Evolutionary conservation across 2,888 invertebrate genomes (phyloP).

Genomic region (Branchipolynoe longqiensis): DNA sequence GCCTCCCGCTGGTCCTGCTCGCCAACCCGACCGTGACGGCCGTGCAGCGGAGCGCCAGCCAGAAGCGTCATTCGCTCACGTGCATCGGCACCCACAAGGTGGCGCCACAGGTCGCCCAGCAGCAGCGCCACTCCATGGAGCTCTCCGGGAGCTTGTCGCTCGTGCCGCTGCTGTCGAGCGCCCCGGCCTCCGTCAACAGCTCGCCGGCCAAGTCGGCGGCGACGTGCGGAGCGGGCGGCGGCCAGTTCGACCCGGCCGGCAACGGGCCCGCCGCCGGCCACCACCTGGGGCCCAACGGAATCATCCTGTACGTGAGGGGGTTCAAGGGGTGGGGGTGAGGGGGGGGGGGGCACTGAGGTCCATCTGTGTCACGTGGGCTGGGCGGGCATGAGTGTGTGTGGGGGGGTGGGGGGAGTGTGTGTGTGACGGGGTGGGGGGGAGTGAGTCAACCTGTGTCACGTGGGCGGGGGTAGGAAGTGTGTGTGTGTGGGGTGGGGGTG

Average conservation of each 20-base stretch:
- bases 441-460: too few relatives aligned
- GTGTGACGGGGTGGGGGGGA: too few relatives aligned
- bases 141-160: slow-evolving; percentile 54
- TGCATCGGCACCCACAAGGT: slow-evolving; percentile 60
- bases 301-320: slow-evolving; percentile 18
- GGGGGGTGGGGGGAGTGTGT: too few relatives aligned
- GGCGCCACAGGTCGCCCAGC: slow-evolving; percentile 63
- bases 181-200: neutral
- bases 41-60: slow-evolving; percentile 58
- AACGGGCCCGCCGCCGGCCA: slow-evolving; percentile 14
- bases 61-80: slow-evolving; percentile 74
- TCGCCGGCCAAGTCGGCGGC: slow-evolving; percentile 18
- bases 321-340: too few relatives aligned
- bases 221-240: neutral
- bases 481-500: too few relatives aligned
- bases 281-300: slow-evolving; percentile 17
- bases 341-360: too few relatives aligned
- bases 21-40: slow-evolving; percentile 49
- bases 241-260: neutral
- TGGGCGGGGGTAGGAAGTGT: too few relatives aligned
- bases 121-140: slow-evolving; percentile 71
- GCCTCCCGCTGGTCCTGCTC: slow-evolving; percentile 15
- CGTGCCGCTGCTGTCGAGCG: neutral
- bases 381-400: too few relatives aligned
- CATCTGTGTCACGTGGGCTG: too few relatives aligned